Evolutionary conservation across 2,113 vertebrate species (phyloP), one percentile per base, ranked within the genome.

Genomic region (Puffinus mauretanicus): DNA sequence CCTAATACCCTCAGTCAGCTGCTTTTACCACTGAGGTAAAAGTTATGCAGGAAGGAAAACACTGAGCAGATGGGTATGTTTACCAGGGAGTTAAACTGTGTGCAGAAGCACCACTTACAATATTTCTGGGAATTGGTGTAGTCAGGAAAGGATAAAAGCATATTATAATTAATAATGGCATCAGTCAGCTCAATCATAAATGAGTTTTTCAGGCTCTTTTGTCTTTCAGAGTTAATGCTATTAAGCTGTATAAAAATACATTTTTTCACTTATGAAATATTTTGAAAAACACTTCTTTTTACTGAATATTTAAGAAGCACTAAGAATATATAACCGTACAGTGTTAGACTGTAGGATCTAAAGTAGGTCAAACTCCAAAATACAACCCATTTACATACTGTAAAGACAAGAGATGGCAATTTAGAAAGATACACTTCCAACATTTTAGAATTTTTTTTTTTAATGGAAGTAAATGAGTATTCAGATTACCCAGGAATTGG

Each of bases 61-160:
- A 95, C 22, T 44, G 94, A 97, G 70, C 98, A 98, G 98, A 97
- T 98, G 97, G 97, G 20, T 65, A 47, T 97, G 96, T 98, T 98
- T 97, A 94, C 92, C 76, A 29, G 83, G 91, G 65, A 94, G 58
- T 91, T 97, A 79, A 87, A 80, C 78, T 95, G 93, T 94, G 88
- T 97, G 82, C 94, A 85, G 91, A 96, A 94, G 91, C 91, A 91
- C 86, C 80, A 78, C 91, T 97, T 97, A 77, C 62, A 88, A 72
- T 95, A 96, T 95, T 98, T 98, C 97, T 98, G 96, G 97, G 97
- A 98, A 98, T 32, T 60, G 7, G 44, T 27, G 21, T 86, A 92
- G 94, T 69, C 95, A 95, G 86, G 94, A 82, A 94, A 69, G 89
- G 65, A 92, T 92, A 93, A 96, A 96, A 97, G 93, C 67, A 71